Percentiles rank a stretch among this genome's conserved stretches.
phyloP scores from a whole-genome alignment of 2,888 invertebrate species.

The Conistra vaccinii region DNA sequence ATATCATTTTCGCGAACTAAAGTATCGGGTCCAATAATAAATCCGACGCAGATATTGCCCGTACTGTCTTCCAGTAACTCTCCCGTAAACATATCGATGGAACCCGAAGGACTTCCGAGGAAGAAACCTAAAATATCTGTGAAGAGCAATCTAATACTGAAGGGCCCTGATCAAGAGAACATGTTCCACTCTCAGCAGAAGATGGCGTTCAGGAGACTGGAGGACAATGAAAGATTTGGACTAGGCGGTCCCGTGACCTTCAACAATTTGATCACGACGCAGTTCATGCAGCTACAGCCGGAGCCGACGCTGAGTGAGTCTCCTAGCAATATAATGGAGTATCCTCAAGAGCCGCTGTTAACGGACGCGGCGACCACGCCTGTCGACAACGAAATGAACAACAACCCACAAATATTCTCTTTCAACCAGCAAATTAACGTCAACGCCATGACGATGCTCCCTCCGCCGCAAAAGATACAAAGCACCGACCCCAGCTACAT shows the following conservation, averaged over 20 bases:
- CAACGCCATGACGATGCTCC: conserved; percentile 82
- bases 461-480: conserved; percentile 84
- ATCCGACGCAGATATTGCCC: conserved; percentile 85
- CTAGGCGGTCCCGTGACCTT: conserved; percentile 85
- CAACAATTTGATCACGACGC: conserved; percentile 86
- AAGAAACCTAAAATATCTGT: conserved; percentile 90
- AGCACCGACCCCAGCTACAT: conserved; percentile 86
- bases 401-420: conserved; percentile 82
- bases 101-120: conserved; percentile 81
- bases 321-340: conserved; percentile 81
- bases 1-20: conserved; percentile 83
- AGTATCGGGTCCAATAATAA: conserved; percentile 86
- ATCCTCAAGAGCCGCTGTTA: conserved; percentile 81
- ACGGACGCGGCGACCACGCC: conserved; percentile 80
- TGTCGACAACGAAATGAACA: conserved; percentile 77
- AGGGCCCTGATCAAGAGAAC: conserved; percentile 88
- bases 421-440: conserved; percentile 86
- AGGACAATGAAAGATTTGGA: conserved; percentile 85
- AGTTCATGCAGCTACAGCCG: conserved; percentile 87
- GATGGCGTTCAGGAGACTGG: conserved; percentile 86
- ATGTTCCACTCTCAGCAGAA: conserved; percentile 89
- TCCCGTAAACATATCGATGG: conserved; percentile 79
- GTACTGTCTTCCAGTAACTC: conserved; percentile 85
- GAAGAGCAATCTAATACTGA: conserved; percentile 88
- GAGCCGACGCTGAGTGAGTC: conserved; percentile 84